Conservation (phyloP, 2,888 invertebrate genomes). For the Acanthacorydalis orientalis region DNA sequence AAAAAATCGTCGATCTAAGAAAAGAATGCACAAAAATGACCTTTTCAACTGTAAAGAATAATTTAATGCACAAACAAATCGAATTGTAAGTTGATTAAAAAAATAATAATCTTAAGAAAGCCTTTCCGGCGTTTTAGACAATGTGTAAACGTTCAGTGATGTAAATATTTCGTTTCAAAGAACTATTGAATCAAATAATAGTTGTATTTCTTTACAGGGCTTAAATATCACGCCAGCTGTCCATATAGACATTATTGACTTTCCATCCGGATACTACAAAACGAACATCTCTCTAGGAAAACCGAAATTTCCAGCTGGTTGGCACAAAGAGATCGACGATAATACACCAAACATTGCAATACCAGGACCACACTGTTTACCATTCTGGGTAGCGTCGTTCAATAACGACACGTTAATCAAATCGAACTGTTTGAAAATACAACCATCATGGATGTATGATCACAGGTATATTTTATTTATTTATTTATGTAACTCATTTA, state of each 20-base stretch:
- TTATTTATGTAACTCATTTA: background rate
- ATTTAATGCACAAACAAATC: no score
- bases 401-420: constrained; percentile 39
- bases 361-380: constrained; percentile 40
- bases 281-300: constrained; percentile 24
- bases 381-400: constrained; percentile 54
- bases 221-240: constrained; percentile 15
- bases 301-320: constrained; percentile 20
- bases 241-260: constrained; percentile 16
- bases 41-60: no score
- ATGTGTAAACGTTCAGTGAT: no score
- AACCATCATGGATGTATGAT: constrained; percentile 76
- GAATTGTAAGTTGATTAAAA: no score
- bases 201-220: background rate
- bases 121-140: no score
- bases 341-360: constrained; percentile 11
- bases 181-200: background rate
- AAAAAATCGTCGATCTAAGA: no score
- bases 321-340: constrained; percentile 12
- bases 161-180: no score
- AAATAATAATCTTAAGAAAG: no score
- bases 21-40: no score
- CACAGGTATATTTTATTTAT: constrained; percentile 6
- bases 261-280: constrained; percentile 21
- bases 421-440: constrained; percentile 57